phyloP scores from a whole-genome alignment of 2,797 vertebrate genomes.

The Gorsachius magnificus region DNA sequence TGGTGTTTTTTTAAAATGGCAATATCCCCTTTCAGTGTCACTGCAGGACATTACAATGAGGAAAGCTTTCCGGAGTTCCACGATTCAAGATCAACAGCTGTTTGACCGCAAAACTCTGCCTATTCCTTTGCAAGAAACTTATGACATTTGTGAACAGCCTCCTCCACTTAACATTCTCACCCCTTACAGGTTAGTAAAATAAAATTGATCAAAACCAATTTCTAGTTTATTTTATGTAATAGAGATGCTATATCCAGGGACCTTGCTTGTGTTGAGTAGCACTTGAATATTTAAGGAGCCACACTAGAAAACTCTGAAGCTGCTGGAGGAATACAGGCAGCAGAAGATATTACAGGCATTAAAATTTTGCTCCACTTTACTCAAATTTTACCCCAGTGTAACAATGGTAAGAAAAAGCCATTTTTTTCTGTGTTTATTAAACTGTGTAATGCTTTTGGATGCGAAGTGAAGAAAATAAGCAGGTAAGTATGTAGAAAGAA shows the following conservation, averaged over 20 bases:
- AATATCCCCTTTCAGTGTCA: constrained; percentile 82
- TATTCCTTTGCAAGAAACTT: constrained; percentile 94
- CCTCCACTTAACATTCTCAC: constrained; percentile 97
- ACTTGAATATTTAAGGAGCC: not conserved
- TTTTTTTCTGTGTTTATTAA: not conserved
- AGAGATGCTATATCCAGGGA: not conserved
- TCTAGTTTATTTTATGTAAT: not conserved
- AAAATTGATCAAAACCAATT: not conserved
- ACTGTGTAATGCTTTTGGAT: not conserved
- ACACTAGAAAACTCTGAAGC: not conserved
- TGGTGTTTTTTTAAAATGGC: not conserved
- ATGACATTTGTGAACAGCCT: constrained; percentile 92
- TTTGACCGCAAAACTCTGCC: constrained; percentile 94
- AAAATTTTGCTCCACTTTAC: not conserved
- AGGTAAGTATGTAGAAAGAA: not conserved
- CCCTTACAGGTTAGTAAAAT: constrained; percentile 88
- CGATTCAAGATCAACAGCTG: constrained; percentile 95
- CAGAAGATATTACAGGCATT: not conserved
- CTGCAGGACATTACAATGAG: constrained; percentile 99
- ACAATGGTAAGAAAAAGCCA: not conserved
- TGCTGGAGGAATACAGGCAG: not conserved
- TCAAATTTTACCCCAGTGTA: not conserved
- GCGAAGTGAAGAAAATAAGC: not conserved
- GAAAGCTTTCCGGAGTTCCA: constrained; percentile 97
- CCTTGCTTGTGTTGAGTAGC: not conserved